Evolutionary conservation across 1,140 invertebrate genomes (phyloP).

Genomic region (Plectrocnemia conspersa): DNA sequence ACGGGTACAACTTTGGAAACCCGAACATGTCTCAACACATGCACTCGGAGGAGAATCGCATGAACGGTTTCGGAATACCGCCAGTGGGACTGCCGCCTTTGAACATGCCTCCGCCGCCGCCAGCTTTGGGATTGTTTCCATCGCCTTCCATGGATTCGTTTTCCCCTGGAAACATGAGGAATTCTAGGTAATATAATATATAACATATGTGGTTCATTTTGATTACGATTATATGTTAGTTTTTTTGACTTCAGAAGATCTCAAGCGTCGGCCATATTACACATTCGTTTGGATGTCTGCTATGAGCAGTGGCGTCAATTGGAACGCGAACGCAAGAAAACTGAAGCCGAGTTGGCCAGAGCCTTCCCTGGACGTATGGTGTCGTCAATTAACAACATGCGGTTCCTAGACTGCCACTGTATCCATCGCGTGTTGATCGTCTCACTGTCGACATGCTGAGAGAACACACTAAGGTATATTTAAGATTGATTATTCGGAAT

Average conservation of each 20-base stretch:
- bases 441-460: slow-evolving; percentile 78
- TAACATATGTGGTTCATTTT: not conserved
- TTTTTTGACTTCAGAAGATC: slow-evolving; percentile 39
- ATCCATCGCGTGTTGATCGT: slow-evolving; percentile 77
- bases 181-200: slow-evolving; percentile 22
- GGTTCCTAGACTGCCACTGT: slow-evolving; percentile 72
- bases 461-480: slow-evolving; percentile 61
- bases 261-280: slow-evolving; percentile 64
- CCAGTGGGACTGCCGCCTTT: slow-evolving; percentile 15
- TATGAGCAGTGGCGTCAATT: slow-evolving; percentile 78
- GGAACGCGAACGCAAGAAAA: slow-evolving; percentile 80
- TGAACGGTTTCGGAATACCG: slow-evolving; percentile 22
- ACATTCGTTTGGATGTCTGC: slow-evolving; percentile 72
- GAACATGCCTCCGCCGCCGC: slow-evolving; percentile 40
- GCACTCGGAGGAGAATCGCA: slow-evolving; percentile 22
- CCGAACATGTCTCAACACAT: slow-evolving; percentile 12
- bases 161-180: slow-evolving; percentile 23
- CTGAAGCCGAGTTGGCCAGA: slow-evolving; percentile 75
- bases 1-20: slow-evolving; percentile 14
- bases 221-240: not conserved
- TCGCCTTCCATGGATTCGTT: slow-evolving; percentile 36
- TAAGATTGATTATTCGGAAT: too few relatives aligned
- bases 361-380: slow-evolving; percentile 78
- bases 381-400: slow-evolving; percentile 75
- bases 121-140: slow-evolving; percentile 39